Conservation (phyloP, 2,797 vertebrate genomes). For the Enteromius argenteus region DNA sequence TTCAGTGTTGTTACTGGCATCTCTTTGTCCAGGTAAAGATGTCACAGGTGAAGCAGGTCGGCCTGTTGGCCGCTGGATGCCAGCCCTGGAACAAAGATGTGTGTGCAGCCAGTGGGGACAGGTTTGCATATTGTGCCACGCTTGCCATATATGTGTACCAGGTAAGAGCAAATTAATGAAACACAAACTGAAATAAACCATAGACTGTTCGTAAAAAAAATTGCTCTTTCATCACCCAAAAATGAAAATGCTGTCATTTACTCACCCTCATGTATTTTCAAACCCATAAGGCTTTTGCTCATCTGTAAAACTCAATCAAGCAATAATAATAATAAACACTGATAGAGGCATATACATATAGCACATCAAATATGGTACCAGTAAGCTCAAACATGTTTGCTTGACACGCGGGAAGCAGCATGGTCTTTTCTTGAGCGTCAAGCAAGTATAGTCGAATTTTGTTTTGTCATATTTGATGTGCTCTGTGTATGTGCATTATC, state of each 20-base stretch:
- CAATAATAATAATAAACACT: neutral
- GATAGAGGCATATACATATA: neutral
- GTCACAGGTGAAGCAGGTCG: constrained; percentile 95
- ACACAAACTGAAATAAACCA: neutral
- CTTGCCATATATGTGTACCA: constrained; percentile 96
- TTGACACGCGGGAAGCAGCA: neutral
- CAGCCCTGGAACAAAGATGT: constrained; percentile 99
- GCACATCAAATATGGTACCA: neutral
- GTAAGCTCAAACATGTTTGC: neutral
- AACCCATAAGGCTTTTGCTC: neutral
- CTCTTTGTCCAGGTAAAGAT: constrained; percentile 84
- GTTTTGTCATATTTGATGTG: neutral
- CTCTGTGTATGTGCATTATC: neutral
- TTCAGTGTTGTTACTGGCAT: neutral
- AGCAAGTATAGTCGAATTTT: neutral
- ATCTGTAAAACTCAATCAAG: neutral
- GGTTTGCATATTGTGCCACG: constrained; percentile 97
- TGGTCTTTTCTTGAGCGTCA: neutral
- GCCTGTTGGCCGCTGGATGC: constrained; percentile 92
- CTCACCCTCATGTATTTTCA: neutral
- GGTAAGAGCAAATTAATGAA: constrained; percentile 73
- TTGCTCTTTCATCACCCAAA: neutral
- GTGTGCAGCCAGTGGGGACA: constrained; percentile 91
- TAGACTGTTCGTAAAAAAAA: neutral
- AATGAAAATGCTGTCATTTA: neutral